Percentiles rank a stretch among this genome's conserved stretches.
Conservation (phyloP, 2,888 invertebrate species). For the Sphaerophoria taeniata region DNA sequence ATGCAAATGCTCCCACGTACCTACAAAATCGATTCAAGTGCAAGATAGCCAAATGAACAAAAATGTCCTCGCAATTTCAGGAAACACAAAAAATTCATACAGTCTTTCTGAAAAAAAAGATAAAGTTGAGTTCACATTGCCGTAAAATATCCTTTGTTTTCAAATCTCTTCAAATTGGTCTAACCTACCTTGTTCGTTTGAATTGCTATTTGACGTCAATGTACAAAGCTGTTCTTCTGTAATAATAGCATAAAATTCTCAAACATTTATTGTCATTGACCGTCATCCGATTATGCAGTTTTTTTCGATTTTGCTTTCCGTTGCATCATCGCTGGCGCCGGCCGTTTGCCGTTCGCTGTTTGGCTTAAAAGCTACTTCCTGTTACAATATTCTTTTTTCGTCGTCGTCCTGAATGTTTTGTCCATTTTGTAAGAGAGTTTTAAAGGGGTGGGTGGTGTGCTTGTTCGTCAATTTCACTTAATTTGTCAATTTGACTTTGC, state of each 20-base stretch:
- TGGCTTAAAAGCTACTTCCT: background rate
- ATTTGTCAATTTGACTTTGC: slow-evolving; percentile 49
- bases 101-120: background rate
- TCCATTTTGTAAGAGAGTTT: background rate
- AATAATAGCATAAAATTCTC: slow-evolving; percentile 26
- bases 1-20: slow-evolving; percentile 1
- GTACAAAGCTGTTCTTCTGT: background rate
- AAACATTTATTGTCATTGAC: slow-evolving; percentile 35
- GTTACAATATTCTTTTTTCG: background rate
- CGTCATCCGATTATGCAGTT: slow-evolving; percentile 32
- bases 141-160: background rate
- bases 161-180: background rate
- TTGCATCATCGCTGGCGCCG: no score
- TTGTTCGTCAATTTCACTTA: slow-evolving; percentile 47
- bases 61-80: slow-evolving; percentile 12
- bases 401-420: background rate
- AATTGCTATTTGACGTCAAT: slow-evolving; percentile 9
- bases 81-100: background rate
- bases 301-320: background rate
- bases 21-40: slow-evolving; percentile 1
- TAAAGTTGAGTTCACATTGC: background rate
- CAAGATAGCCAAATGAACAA: background rate
- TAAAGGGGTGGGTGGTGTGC: slow-evolving; percentile 3
- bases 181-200: background rate
- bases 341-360: background rate